These are phyloP conservation scores for Leptinotarsa haldemani DNA, from an alignment of 2,888 invertebrate species.

Conservation along the genomic window DNA sequence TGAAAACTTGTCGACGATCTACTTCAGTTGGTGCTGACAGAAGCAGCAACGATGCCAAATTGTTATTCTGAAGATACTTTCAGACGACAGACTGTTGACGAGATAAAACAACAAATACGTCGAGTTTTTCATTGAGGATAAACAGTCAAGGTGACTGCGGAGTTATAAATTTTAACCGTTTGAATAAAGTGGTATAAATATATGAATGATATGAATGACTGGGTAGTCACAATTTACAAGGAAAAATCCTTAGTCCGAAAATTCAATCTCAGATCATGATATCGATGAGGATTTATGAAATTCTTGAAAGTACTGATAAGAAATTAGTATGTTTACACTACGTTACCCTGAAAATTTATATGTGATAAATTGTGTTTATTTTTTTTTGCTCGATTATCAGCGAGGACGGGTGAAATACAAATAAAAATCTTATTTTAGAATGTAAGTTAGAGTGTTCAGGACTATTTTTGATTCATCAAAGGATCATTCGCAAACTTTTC, in stretches of 20 bases:
- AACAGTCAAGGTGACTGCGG: background rate
- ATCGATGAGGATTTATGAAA: background rate
- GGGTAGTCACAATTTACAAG: background rate
- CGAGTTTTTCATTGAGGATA: too few species aligned
- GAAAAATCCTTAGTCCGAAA: background rate
- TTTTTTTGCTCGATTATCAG: background rate
- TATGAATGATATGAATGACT: background rate
- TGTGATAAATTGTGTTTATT: background rate
- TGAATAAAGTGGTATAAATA: background rate
- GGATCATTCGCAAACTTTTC: too few species aligned
- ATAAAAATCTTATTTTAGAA: too few species aligned
- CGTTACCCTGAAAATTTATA: background rate
- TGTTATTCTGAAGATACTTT: background rate
- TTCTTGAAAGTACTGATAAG: background rate
- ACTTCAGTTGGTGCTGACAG: constrained; percentile 40
- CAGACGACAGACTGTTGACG: constrained; percentile 3
- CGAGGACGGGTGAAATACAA: too few species aligned
- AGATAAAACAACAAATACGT: background rate
- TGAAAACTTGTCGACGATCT: constrained; percentile 58
- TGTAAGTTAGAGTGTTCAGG: too few species aligned
- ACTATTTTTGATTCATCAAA: too few species aligned
- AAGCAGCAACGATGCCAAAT: constrained; percentile 10
- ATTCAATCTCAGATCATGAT: background rate
- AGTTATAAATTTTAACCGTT: background rate
- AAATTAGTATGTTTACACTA: background rate